phyloP scores from a whole-genome alignment of 1,140 invertebrate species.

The Chironomus striatipennis region DNA sequence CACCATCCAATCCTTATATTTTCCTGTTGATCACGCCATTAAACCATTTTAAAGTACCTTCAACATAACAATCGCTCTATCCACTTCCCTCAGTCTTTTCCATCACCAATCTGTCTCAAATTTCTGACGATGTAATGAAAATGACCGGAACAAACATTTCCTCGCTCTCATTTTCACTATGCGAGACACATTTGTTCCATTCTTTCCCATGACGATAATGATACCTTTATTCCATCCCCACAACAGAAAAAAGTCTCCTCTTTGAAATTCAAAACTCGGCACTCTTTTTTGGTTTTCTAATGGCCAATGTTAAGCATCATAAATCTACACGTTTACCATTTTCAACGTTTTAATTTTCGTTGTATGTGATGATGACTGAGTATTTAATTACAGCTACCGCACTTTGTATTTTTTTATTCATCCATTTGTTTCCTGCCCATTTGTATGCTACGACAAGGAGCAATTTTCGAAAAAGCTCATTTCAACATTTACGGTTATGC shows the following conservation, averaged over 20 bases:
- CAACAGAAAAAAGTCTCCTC: too few relatives aligned
- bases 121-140: background rate
- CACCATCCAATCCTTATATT: too few relatives aligned
- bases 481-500: background rate
- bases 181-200: background rate
- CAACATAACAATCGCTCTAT: too few relatives aligned
- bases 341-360: too few relatives aligned
- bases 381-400: background rate
- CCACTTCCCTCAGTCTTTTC: too few relatives aligned
- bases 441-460: background rate
- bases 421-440: background rate
- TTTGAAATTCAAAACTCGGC: too few relatives aligned
- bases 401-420: background rate
- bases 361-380: background rate
- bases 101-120: too few relatives aligned
- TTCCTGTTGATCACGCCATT: too few relatives aligned
- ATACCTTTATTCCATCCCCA: too few relatives aligned
- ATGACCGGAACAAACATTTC: background rate
- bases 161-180: background rate
- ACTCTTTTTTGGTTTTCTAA: background rate
- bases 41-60: too few relatives aligned
- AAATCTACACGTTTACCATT: background rate
- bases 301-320: background rate
- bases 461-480: background rate
- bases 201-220: background rate